phyloP scores from a whole-genome alignment of 2,888 invertebrate species.

The Oithona nana region DNA sequence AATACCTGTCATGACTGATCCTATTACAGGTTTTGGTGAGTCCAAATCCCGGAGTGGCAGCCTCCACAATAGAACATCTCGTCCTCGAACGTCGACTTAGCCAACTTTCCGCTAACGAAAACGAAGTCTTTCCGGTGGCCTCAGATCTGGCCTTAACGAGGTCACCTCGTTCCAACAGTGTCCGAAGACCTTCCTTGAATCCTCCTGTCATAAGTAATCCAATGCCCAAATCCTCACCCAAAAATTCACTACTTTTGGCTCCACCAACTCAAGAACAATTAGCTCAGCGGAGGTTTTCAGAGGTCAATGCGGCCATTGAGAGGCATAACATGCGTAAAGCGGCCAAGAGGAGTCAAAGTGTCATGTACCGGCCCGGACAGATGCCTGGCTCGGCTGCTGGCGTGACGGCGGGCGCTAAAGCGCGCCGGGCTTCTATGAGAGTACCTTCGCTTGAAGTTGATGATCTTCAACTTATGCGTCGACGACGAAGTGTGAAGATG shows the following conservation, averaged over 20 bases:
- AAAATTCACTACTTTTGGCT: background rate
- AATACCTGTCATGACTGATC: background rate
- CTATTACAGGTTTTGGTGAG: background rate
- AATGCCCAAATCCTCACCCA: background rate
- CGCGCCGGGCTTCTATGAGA: background rate
- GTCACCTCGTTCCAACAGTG: background rate
- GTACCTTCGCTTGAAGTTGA: background rate
- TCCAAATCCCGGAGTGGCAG: no score
- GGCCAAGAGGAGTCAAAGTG: background rate
- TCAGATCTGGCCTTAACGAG: background rate
- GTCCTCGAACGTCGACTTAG: background rate
- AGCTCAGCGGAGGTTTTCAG: background rate
- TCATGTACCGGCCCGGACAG: slow-evolving; percentile 6
- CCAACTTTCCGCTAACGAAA: background rate
- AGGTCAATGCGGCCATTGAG: slow-evolving; percentile 3
- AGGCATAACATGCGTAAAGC: background rate
- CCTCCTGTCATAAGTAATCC: background rate
- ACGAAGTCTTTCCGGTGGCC: background rate
- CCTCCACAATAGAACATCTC: background rate
- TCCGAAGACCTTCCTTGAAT: background rate
- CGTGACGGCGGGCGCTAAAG: no score
- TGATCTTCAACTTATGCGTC: background rate
- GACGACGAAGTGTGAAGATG: background rate
- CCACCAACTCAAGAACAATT: background rate
- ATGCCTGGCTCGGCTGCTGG: no score